phyloP scores from a whole-genome alignment of 2,113 vertebrate genomes.

The Alces alces region DNA sequence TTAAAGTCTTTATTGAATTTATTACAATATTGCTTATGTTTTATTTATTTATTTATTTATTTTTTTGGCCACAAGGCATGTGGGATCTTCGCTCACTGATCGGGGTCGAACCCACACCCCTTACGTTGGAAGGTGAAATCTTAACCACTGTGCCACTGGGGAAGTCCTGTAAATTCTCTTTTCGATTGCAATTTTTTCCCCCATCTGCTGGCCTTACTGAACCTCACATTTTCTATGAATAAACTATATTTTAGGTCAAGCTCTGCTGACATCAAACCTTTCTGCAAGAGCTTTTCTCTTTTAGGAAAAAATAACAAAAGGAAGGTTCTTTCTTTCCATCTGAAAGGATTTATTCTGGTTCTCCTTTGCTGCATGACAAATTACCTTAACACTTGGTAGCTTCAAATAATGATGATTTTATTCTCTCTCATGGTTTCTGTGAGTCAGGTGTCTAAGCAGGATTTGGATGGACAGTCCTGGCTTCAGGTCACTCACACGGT shows the following conservation, averaged over 20 bases:
- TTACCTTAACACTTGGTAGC: background rate
- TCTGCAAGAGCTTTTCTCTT: background rate
- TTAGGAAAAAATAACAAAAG: background rate
- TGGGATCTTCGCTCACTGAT: background rate
- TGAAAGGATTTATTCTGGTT: background rate
- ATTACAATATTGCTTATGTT: background rate
- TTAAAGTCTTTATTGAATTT: background rate
- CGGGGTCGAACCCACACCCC: background rate
- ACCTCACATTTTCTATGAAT: background rate
- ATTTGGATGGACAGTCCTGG: background rate
- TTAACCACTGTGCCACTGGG: background rate
- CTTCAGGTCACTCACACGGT: background rate
- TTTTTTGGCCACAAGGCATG: background rate
- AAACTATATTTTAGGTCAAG: background rate
- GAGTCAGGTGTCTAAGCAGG: background rate
- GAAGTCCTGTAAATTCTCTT: background rate
- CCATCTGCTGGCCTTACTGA: background rate
- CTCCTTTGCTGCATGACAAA: background rate
- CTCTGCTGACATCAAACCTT: background rate
- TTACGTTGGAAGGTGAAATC: background rate
- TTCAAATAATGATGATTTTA: background rate
- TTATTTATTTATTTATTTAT: background rate
- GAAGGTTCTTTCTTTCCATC: background rate
- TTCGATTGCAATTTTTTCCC: fast-evolving
- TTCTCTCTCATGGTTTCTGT: background rate